Conservation (phyloP, 1,140 invertebrate species). For the Drosophila serrata region DNA sequence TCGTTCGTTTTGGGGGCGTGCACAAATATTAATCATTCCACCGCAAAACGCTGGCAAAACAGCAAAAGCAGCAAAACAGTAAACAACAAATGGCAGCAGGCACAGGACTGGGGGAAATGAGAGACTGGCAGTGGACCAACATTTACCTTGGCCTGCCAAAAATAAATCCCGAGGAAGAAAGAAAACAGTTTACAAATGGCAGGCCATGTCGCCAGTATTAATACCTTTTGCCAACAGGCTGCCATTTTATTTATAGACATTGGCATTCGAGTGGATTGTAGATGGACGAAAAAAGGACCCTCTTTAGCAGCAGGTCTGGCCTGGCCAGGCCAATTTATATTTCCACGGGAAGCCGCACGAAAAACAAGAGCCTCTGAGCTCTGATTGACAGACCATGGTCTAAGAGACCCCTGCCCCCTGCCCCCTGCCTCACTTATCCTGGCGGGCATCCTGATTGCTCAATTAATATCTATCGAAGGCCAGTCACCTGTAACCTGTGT, state of each 20-base stretch:
- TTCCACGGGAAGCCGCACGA: neutral
- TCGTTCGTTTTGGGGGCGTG: conserved; percentile 21
- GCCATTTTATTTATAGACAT: conserved; percentile 28
- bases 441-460: conserved; percentile 35
- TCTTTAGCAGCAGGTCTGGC: neutral
- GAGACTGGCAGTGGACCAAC: conserved; percentile 12
- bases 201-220: conserved; percentile 43
- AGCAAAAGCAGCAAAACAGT: conserved; percentile 21
- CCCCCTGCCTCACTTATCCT: neutral
- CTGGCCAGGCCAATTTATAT: conserved; percentile 18
- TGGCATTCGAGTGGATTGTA: neutral
- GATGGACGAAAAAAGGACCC: neutral
- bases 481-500: neutral
- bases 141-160: conserved; percentile 42
- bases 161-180: conserved; percentile 46
- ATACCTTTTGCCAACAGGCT: conserved; percentile 34
- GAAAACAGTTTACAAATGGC: conserved; percentile 49
- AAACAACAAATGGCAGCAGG: conserved; percentile 18
- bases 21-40: conserved; percentile 57
- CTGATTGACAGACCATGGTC: conserved; percentile 28
- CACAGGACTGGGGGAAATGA: too few relatives aligned
- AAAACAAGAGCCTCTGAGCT: neutral
- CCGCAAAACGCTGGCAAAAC: conserved; percentile 39
- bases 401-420: too few relatives aligned
- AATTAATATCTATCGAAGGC: conserved; percentile 32